Percentiles rank a stretch among this genome's conserved stretches.
These are phyloP conservation scores for Emydocephalus ijimae DNA, from an alignment of 2,113 vertebrate species.

Conservation along the genomic window DNA sequence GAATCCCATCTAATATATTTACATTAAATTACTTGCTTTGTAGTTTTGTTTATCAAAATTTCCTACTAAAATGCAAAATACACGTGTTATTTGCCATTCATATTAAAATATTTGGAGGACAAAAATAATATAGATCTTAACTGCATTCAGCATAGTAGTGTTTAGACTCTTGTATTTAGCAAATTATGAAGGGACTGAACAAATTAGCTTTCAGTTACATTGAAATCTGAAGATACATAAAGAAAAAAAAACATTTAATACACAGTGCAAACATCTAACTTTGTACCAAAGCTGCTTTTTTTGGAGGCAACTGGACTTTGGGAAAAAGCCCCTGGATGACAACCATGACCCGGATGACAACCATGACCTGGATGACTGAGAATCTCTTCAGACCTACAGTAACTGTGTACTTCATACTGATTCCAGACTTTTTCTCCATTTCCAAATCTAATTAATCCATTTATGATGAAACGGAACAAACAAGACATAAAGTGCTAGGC, in stretches of 20 bases:
- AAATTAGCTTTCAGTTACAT: conserved; percentile 13
- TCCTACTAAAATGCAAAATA: conserved; percentile 9
- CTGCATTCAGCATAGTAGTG: conserved; percentile 7
- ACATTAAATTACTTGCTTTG: conserved; percentile 37
- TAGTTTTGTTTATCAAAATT: conserved; percentile 16
- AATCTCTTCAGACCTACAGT: neutral
- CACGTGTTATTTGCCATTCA: conserved; percentile 19
- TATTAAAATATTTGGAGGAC: conserved; percentile 33
- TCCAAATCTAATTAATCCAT: neutral
- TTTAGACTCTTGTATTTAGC: conserved; percentile 23
- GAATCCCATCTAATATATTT: conserved; percentile 46
- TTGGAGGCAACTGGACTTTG: no score
- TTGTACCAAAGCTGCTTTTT: neutral
- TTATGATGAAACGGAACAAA: neutral
- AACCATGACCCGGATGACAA: no score
- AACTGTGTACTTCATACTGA: neutral
- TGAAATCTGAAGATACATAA: neutral
- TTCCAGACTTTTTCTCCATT: neutral
- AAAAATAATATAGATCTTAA: conserved; percentile 5
- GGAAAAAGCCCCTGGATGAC: no score
- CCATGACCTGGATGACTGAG: no score
- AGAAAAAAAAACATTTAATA: neutral
- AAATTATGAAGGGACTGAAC: conserved; percentile 28
- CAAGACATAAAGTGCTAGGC: neutral
- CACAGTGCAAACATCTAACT: neutral